Evolutionary conservation across 2,797 vertebrate species (phyloP), one percentile per base, ranked within the genome.

Genomic region (Pteronotus mesoamericanus): DNA sequence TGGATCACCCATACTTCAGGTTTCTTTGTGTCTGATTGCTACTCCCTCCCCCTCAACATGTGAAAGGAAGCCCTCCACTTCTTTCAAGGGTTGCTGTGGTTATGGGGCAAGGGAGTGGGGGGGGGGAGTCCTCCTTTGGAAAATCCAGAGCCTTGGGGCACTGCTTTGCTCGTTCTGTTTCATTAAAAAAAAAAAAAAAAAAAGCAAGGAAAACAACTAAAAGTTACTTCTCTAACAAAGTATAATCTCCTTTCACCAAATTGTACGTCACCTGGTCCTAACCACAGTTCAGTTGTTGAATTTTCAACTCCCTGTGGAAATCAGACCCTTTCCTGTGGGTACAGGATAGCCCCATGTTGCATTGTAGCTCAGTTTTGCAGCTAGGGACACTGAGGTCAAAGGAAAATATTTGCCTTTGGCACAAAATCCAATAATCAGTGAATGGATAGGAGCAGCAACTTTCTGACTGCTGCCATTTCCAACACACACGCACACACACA

Each of bases 11-110:
- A 19, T 32, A 42, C 53, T 94, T 91, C 69, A 39, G 86, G 44
- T 94, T 88, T 87, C 91, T 96, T 96, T 91, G 66, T 83, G 85
- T 96, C 88, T 84, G 95, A 94, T 37, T 88, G 55, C 48, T 66
- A 42, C 53, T 29, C 46, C 11, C n/a, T 21, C 8, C 5, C 44
- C 44, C 4, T 10, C 5, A 48, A 46, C 95, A 22, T 34, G 48
- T 42, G 51, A 68, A 80, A 86, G 57, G 57, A 89, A 78, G 5
- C 69, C 64, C 18, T 59, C 59, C 6, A 10, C 66, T 80, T 74
- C 87, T 91, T 55, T n/a, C 53, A 29, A 77, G 80, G 59, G 10
- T 29, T 69, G 15, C 72, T 83, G 37, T 75, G 66, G 57, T 71
- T 84, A 37, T 84, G 46, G 39, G 14, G 59, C 4, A 4, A 29